Evolutionary conservation across 2,888 invertebrate species (phyloP), one percentile per base, ranked within the genome.

Genomic region (Onchidella celtica): DNA sequence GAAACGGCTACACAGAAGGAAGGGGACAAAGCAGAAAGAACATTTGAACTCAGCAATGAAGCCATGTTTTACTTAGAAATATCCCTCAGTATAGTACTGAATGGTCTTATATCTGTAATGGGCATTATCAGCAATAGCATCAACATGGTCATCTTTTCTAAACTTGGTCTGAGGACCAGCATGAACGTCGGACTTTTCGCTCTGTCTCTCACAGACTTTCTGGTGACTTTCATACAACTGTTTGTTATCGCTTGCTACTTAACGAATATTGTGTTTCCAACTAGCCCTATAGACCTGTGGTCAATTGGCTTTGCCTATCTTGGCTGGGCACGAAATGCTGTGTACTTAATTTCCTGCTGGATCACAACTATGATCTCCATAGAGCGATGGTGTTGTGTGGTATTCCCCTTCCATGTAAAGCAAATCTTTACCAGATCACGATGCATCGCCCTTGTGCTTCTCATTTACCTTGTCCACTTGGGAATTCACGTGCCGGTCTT

Each of bases 351-450:
- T 11, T 68, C 77, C 11, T 34, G 68, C 17, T 77, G 77, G 77
- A 77, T 77, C 47, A 77, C 77, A 0, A 40, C 77, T 17, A 3
- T 77, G 36, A 34, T 77, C 3, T 32, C 68, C n/a, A 24, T 77
- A 24, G 77, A 77, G 29, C 66, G 68, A 66, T 77, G 77, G 24
- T 3, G 66, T 21, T 77, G 77, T 66, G 77, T 77, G 32, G 68
- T 68, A 3, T 77, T 14, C n/a, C 78, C 78, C 0, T 79, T 79
- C 17, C 27, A 63, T n/a, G 78, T 79, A 27, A 74, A 74, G 29
- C 38, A 38, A 17, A 38, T 70, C 2, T 79, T 79, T 61, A 79
- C 78, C 17, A 65, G 63, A 47, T 32, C 2, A 11, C 69, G 78
- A 27, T 77, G 66, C n/a, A 17, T 57, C n/a, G 34, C 34, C 11